These are phyloP conservation scores for Galerucella pusilla DNA, from an alignment of 2,888 invertebrate species.

Conservation along the genomic window DNA sequence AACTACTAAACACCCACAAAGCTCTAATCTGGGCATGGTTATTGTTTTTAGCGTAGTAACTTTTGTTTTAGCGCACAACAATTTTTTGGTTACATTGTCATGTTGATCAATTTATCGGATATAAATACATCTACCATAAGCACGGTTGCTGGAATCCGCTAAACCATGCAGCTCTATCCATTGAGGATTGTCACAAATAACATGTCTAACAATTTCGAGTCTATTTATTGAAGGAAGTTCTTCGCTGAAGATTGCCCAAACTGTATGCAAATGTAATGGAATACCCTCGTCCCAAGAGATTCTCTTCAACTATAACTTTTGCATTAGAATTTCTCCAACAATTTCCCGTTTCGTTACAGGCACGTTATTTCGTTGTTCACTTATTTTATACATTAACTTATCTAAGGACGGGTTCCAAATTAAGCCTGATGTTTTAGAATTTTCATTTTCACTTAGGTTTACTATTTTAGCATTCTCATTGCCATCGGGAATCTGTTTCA, in stretches of 20 bases:
- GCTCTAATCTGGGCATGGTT: slow-evolving; percentile 41
- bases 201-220: slow-evolving; percentile 35
- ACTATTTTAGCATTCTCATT: slow-evolving; percentile 27
- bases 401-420: slow-evolving; percentile 32
- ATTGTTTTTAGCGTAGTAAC: slow-evolving; percentile 42
- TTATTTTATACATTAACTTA: slow-evolving; percentile 18
- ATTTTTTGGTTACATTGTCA: slow-evolving; percentile 30
- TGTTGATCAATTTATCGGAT: slow-evolving; percentile 30
- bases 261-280: slow-evolving; percentile 23
- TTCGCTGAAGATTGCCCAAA: slow-evolving; percentile 35
- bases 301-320: slow-evolving; percentile 16
- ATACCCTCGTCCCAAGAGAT: background rate
- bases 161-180: slow-evolving; percentile 40
- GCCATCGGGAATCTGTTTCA: slow-evolving; percentile 16
- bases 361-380: background rate
- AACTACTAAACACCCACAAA: too few species aligned
- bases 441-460: slow-evolving; percentile 32
- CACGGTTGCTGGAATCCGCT: slow-evolving; percentile 37
- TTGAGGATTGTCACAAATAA: slow-evolving; percentile 29
- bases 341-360: too few species aligned
- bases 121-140: slow-evolving; percentile 42
- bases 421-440: slow-evolving; percentile 41
- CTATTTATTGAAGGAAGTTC: slow-evolving; percentile 40
- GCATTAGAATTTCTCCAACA: slow-evolving; percentile 42
- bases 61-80: slow-evolving; percentile 35